Evolutionary conservation across 2,113 vertebrate genomes (phyloP).

Genomic region (Notothenia coriiceps): DNA sequence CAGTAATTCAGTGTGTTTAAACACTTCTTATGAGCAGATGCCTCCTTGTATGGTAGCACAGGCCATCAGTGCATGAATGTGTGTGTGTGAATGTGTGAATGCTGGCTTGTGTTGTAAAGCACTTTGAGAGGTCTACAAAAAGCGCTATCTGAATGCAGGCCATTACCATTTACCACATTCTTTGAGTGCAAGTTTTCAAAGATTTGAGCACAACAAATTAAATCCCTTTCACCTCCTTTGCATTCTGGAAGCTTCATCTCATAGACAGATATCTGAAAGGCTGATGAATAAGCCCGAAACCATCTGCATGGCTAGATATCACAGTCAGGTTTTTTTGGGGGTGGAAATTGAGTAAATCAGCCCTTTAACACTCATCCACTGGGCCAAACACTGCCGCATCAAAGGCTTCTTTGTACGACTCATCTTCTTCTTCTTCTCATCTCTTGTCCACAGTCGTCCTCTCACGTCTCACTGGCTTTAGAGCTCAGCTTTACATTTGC

Average conservation of each 20-base stretch:
- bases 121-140: too few species aligned
- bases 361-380: constrained; percentile 11
- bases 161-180: neutral
- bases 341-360: constrained; percentile 24
- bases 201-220: constrained; percentile 25
- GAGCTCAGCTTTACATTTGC: constrained; percentile 47
- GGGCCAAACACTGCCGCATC: constrained; percentile 12
- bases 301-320: constrained; percentile 14
- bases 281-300: constrained; percentile 6
- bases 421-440: neutral
- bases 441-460: constrained; percentile 9
- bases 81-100: too few species aligned
- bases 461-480: constrained; percentile 41
- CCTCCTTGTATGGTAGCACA: too few species aligned
- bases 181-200: constrained; percentile 8
- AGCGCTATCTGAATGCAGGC: too few species aligned
- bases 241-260: constrained; percentile 15
- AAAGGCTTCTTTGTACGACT: constrained; percentile 23
- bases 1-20: too few species aligned
- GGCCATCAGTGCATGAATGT: too few species aligned
- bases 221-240: constrained; percentile 32
- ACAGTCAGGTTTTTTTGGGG: neutral
- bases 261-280: constrained; percentile 38
- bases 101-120: too few species aligned
- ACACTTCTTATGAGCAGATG: too few species aligned